These are phyloP conservation scores for Dipodomys stephensi DNA, from an alignment of 2,113 vertebrate genomes.

Conservation along the genomic window DNA sequence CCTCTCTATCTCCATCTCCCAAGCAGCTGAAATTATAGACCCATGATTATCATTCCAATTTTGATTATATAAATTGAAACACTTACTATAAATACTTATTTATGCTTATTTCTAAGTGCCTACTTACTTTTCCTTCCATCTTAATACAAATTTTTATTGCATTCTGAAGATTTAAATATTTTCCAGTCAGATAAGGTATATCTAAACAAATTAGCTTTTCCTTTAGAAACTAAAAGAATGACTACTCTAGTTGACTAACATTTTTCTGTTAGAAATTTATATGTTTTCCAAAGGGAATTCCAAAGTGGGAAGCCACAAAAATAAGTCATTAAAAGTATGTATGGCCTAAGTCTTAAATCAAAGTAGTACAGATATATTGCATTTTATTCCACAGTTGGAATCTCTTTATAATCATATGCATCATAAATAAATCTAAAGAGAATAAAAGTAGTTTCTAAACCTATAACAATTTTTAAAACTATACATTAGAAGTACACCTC, in stretches of 20 bases:
- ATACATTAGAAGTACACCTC: neutral
- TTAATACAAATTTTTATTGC: neutral
- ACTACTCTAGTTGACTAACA: neutral
- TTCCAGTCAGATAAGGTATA: neutral
- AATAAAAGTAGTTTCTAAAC: conserved; percentile 34
- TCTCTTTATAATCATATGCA: conserved; percentile 26
- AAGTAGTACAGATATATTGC: conserved; percentile 16
- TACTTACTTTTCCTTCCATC: neutral
- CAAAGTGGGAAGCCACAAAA: conserved; percentile 40
- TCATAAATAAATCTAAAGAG: conserved; percentile 47
- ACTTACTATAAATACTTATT: conserved; percentile 1
- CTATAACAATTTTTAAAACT: neutral
- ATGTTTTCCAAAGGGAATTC: conserved; percentile 62
- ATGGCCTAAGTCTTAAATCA: neutral
- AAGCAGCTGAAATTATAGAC: neutral
- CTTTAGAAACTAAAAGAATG: conserved; percentile 52
- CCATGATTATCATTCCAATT: neutral
- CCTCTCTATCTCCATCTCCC: neutral
- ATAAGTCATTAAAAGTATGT: conserved; percentile 24
- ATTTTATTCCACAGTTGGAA: conserved; percentile 9
- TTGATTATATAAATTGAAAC: conserved; percentile 50
- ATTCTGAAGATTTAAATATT: conserved; percentile 7
- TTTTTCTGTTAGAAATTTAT: neutral
- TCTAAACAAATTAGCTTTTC: conserved; percentile 20
- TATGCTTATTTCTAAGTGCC: conserved; percentile 1